phyloP scores from a whole-genome alignment of 1,140 invertebrate genomes.

The Lordiphosa clarofinis region DNA sequence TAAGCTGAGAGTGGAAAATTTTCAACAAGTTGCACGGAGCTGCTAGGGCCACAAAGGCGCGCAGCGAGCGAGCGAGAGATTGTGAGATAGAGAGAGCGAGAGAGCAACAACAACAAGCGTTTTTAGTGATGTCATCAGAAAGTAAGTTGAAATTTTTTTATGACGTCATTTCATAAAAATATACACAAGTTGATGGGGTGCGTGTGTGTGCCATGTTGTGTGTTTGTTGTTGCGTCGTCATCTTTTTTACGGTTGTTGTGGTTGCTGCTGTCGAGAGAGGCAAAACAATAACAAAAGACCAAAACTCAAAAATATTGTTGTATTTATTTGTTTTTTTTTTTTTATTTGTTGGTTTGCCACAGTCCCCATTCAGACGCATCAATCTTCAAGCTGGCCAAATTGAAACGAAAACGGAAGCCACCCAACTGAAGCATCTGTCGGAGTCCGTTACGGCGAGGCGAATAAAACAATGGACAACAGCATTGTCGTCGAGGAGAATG shows the following conservation, averaged over 20 bases:
- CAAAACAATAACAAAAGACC: slow-evolving; percentile 16
- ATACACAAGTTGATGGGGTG: slow-evolving; percentile 39
- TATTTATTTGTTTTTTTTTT: not conserved
- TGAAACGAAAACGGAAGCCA: slow-evolving; percentile 72
- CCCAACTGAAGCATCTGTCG: slow-evolving; percentile 79
- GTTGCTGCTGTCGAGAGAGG: slow-evolving; percentile 14
- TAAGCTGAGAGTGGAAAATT: slow-evolving; percentile 9
- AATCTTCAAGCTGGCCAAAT: slow-evolving; percentile 66
- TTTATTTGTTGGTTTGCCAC: slow-evolving; percentile 1
- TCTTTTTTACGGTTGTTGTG: slow-evolving; percentile 8
- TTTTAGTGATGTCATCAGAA: slow-evolving; percentile 78
- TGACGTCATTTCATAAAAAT: slow-evolving; percentile 78
- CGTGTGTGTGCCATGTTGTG: slow-evolving; percentile 18
- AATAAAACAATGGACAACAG: slow-evolving; percentile 88
- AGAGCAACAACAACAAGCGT: slow-evolving; percentile 62
- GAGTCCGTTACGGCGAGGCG: slow-evolving; percentile 67
- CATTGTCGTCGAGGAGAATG: slow-evolving; percentile 93
- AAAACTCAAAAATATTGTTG: slow-evolving; percentile 10
- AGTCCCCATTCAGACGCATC: slow-evolving; percentile 26
- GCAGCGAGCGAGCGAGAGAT: slow-evolving; percentile 32
- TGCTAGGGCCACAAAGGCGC: slow-evolving; percentile 20
- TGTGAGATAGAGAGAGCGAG: slow-evolving; percentile 47
- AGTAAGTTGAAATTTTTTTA: slow-evolving; percentile 71
- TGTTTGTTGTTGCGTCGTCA: slow-evolving; percentile 17
- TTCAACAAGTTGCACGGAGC: slow-evolving; percentile 51